phyloP scores from a whole-genome alignment of 2,113 vertebrate species.

The Psephotus haematonotus region DNA sequence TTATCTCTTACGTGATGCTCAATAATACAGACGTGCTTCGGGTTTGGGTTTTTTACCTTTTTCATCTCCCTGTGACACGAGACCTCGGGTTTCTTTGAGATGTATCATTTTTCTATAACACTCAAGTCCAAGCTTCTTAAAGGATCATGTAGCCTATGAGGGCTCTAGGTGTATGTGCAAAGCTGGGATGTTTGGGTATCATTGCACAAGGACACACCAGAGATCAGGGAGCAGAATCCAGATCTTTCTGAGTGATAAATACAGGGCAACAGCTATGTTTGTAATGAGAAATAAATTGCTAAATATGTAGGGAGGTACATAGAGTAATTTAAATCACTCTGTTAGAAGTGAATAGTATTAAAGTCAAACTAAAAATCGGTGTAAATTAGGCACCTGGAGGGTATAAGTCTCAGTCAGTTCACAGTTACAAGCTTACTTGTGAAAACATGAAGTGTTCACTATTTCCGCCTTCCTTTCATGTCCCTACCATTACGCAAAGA shows the following conservation, averaged over 20 bases:
- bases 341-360: not conserved
- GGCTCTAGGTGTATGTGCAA: not conserved
- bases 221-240: not conserved
- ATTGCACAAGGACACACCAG: not conserved
- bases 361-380: not conserved
- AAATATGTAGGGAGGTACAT: not conserved
- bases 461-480: not conserved
- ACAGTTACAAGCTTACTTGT: not conserved
- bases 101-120: not conserved
- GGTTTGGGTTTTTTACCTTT: not conserved
- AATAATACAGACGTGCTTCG: accelerated
- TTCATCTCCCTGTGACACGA: not conserved
- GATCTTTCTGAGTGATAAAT: not conserved
- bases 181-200: not conserved
- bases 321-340: not conserved
- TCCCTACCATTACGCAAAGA: not conserved
- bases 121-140: not conserved
- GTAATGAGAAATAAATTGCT: not conserved
- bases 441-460: not conserved
- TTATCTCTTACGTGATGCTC: not conserved
- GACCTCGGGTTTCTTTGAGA: not conserved
- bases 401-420: not conserved
- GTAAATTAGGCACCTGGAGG: not conserved
- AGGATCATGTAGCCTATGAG: not conserved
- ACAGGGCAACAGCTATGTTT: not conserved